These are phyloP conservation scores for Thaumatotibia leucotreta DNA, from an alignment of 1,140 invertebrate species.

Conservation along the genomic window DNA sequence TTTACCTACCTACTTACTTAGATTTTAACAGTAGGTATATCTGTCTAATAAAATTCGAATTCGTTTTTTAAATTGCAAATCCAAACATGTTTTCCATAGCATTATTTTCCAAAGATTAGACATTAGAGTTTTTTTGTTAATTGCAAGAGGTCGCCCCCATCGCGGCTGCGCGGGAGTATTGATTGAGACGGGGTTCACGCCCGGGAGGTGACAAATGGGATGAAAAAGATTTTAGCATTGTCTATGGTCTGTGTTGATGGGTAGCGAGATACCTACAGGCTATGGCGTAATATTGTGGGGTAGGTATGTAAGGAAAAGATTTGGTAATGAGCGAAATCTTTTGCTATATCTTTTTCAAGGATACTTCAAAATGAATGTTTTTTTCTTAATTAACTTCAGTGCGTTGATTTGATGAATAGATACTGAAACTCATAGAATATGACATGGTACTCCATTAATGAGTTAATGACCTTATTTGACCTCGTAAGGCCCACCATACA, in stretches of 20 bases:
- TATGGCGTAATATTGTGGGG: not conserved
- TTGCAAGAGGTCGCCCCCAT: not conserved
- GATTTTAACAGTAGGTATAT: no score
- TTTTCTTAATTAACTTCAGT: no score
- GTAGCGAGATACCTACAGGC: not conserved
- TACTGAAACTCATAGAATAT: no score
- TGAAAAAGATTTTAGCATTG: not conserved
- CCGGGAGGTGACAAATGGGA: conserved; percentile 9
- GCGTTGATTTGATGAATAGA: no score
- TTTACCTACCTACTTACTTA: no score
- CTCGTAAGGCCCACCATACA: no score
- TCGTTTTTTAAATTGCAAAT: not conserved
- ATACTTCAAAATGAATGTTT: no score
- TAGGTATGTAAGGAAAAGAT: no score
- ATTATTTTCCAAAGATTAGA: not conserved
- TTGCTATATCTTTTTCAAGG: no score
- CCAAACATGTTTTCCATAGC: not conserved
- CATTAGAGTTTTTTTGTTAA: not conserved
- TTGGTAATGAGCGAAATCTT: no score
- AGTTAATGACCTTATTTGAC: no score
- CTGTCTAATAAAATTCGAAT: not conserved
- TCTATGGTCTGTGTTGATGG: not conserved
- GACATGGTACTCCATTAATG: no score
- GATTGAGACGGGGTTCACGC: conserved; percentile 6
- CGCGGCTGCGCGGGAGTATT: conserved; percentile 1